phyloP scores from a whole-genome alignment of 2,888 invertebrate genomes.

The Agrochola litura region DNA sequence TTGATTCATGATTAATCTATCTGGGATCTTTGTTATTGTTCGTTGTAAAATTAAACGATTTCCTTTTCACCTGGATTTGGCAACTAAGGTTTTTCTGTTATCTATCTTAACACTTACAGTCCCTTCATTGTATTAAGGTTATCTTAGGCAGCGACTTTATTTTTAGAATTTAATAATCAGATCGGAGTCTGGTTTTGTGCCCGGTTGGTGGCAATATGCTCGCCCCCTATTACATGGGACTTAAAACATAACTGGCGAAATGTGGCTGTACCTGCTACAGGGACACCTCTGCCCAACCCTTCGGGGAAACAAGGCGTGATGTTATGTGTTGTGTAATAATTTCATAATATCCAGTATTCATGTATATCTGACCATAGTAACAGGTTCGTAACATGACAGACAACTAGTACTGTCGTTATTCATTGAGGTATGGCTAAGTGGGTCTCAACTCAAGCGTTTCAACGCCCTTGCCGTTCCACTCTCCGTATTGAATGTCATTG shows the following conservation, averaged over 20 bases:
- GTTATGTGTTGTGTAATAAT: too few species aligned
- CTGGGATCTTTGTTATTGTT: conserved; percentile 8
- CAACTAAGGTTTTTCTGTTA: background rate
- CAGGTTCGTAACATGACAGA: conserved; percentile 50
- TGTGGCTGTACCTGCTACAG: too few species aligned
- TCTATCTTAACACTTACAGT: background rate
- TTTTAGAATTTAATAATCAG: conserved; percentile 12
- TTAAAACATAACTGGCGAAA: too few species aligned
- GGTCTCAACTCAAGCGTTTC: conserved; percentile 61
- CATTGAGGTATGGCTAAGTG: conserved; percentile 65
- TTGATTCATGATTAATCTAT: conserved; percentile 46
- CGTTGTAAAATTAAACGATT: conserved; percentile 19
- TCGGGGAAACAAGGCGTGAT: too few species aligned
- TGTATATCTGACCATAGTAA: conserved; percentile 55
- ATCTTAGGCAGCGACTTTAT: background rate
- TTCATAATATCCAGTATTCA: conserved; percentile 37
- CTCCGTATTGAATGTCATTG: conserved; percentile 76
- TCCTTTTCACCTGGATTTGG: background rate
- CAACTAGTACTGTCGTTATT: conserved; percentile 55
- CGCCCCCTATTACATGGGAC: too few species aligned
- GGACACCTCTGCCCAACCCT: too few species aligned
- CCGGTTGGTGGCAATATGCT: too few species aligned
- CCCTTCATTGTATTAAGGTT: background rate
- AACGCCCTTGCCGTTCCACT: conserved; percentile 73
- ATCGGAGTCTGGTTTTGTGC: too few species aligned